These are phyloP conservation scores for Takifugu ocellatus DNA, from an alignment of 2,797 vertebrate genomes.

Conservation along the genomic window DNA sequence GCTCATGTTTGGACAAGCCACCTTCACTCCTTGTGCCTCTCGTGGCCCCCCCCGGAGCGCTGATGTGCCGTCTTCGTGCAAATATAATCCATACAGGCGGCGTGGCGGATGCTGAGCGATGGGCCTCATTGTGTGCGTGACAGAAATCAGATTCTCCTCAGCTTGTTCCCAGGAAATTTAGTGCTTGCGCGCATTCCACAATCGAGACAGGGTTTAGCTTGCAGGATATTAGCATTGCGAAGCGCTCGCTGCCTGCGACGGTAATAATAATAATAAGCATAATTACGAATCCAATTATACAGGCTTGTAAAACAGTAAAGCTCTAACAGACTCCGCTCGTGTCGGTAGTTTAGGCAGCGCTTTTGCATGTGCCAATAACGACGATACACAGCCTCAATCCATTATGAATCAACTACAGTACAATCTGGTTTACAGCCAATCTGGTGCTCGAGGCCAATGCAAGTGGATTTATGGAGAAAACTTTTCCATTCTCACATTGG, in stretches of 20 bases:
- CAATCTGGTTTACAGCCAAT: no score
- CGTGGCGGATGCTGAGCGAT: conserved; percentile 51
- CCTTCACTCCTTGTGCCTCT: conserved; percentile 55
- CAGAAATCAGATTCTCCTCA: conserved; percentile 49
- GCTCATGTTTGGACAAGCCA: conserved; percentile 66
- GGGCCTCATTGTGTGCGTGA: conserved; percentile 42
- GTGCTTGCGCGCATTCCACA: conserved; percentile 1
- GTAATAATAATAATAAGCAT: conserved; percentile 1
- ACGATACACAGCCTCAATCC: no score
- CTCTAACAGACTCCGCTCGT: neutral
- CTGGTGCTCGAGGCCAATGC: no score
- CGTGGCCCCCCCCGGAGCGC: conserved; percentile 45
- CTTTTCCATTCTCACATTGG: no score
- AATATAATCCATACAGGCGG: conserved; percentile 64
- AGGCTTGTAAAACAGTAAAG: neutral
- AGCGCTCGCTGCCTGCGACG: neutral
- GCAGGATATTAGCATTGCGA: neutral
- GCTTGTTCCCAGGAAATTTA: conserved; percentile 29
- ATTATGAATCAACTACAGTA: no score
- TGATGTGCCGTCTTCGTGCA: conserved; percentile 54
- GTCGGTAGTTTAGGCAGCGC: no score
- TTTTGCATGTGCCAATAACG: no score
- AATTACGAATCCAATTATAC: neutral
- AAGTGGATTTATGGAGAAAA: no score
- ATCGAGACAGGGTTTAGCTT: no score